Conservation (phyloP, 1,140 invertebrate genomes). For the Achatina immaculata region DNA sequence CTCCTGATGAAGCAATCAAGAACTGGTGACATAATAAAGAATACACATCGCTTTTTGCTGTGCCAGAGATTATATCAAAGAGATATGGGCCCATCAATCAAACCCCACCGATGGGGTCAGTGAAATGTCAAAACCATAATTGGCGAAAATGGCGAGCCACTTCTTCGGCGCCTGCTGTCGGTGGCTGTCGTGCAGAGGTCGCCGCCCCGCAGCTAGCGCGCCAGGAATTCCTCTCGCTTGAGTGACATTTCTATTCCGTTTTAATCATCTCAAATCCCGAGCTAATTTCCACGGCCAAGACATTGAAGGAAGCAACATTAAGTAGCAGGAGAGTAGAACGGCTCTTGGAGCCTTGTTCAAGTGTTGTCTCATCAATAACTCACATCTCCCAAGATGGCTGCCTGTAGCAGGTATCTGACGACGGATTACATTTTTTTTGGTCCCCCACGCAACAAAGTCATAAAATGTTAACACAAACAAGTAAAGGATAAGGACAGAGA, state of each 20-base stretch:
- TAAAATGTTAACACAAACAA: too few relatives aligned
- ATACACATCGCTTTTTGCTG: conserved; percentile 6
- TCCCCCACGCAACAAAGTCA: too few relatives aligned
- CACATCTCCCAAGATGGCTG: neutral
- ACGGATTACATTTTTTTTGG: too few relatives aligned
- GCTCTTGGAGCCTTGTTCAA: neutral
- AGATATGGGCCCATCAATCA: conserved; percentile 18
- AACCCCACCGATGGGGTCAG: neutral
- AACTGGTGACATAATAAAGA: conserved; percentile 29
- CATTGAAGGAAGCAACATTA: conserved; percentile 33
- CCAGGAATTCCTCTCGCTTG: conserved; percentile 3
- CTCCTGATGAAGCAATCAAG: conserved; percentile 23
- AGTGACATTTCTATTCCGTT: conserved; percentile 33
- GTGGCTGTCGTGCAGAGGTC: conserved; percentile 28
- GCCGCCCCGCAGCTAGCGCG: neutral
- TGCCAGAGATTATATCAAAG: neutral
- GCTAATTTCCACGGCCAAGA: conserved; percentile 34
- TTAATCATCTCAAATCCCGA: conserved; percentile 28
- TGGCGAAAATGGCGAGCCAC: conserved; percentile 34
- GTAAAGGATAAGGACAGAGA: too few relatives aligned
- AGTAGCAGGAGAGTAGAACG: conserved; percentile 19
- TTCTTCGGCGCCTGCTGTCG: conserved; percentile 33
- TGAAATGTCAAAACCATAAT: conserved; percentile 31
- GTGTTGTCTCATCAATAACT: neutral
- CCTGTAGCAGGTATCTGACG: too few relatives aligned